These are phyloP conservation scores for Ophion slaviceki DNA, from an alignment of 2,888 invertebrate species.

Conservation along the genomic window DNA sequence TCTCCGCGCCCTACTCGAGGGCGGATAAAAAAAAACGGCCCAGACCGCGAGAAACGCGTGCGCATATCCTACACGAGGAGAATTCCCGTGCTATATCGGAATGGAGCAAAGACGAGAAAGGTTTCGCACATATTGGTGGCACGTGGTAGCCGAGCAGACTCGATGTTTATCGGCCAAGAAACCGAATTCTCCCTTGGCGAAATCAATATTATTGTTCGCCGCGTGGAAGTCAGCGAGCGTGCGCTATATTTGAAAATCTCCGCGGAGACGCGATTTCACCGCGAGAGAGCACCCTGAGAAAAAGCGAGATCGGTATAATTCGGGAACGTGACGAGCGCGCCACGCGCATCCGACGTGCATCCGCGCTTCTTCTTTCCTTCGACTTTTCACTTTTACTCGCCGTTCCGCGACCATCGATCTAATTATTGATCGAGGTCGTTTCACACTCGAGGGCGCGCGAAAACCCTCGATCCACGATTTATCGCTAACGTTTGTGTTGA, in stretches of 20 bases:
- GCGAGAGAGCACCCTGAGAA: background rate
- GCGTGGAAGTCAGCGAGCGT: conserved; percentile 27
- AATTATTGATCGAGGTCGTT: conserved; percentile 49
- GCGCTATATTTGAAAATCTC: conserved; percentile 77
- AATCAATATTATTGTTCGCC: conserved; percentile 81
- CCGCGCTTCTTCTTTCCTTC: background rate
- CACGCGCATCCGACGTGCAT: too few species aligned
- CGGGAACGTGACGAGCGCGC: conserved; percentile 42
- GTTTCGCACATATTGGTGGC: conserved; percentile 78
- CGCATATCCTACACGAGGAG: background rate
- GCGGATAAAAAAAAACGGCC: conserved; percentile 5
- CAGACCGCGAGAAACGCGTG: background rate
- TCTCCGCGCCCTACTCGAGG: background rate
- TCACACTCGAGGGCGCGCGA: background rate
- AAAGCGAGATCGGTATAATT: conserved; percentile 33
- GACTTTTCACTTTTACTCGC: background rate
- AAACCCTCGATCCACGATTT: background rate
- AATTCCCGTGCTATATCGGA: background rate
- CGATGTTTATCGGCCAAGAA: conserved; percentile 80
- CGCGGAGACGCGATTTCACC: conserved; percentile 19
- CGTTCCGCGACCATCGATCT: conserved; percentile 41
- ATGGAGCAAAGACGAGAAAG: conserved; percentile 39
- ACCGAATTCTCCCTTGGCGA: conserved; percentile 78
- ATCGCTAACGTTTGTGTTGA: background rate
- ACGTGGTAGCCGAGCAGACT: conserved; percentile 75